Percentiles rank a stretch among this genome's conserved stretches.
These are phyloP conservation scores for Rousettus madagascariensis DNA, from an alignment of 2,797 vertebrate genomes.

Conservation along the genomic window DNA sequence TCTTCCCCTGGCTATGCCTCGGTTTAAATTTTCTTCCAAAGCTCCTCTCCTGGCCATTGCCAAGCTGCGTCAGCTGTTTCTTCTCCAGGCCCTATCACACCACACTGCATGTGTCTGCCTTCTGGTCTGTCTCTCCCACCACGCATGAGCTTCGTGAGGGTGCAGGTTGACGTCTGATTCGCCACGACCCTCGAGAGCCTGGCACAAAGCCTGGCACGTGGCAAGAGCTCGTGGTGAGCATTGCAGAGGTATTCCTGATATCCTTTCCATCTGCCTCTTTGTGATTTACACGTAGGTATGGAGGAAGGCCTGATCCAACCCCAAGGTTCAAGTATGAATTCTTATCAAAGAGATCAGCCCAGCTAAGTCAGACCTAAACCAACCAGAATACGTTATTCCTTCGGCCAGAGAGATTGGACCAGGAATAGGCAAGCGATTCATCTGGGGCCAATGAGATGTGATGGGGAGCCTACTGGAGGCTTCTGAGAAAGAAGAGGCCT, in stretches of 20 bases:
- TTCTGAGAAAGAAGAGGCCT: neutral
- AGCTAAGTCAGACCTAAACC: neutral
- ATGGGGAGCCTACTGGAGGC: neutral
- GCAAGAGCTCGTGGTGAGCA: neutral
- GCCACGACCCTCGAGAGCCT: neutral
- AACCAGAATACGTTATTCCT: neutral
- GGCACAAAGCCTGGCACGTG: neutral
- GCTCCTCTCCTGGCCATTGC: neutral
- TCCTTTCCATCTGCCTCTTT: neutral
- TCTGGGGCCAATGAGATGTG: neutral
- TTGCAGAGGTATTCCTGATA: neutral
- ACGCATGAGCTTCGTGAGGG: neutral
- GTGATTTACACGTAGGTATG: neutral
- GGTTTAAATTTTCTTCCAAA: neutral
- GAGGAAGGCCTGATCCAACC: neutral
- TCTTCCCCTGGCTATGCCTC: neutral
- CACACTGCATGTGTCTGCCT: neutral
- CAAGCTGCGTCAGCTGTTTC: neutral
- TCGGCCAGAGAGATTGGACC: neutral
- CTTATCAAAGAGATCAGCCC: neutral
- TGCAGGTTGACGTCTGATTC: neutral
- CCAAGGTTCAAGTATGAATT: neutral
- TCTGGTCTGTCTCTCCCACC: no score
- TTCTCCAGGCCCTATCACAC: accelerated
- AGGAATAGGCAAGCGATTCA: neutral